Conservation (phyloP, 2,888 invertebrate genomes). For the Mythimna impura region DNA sequence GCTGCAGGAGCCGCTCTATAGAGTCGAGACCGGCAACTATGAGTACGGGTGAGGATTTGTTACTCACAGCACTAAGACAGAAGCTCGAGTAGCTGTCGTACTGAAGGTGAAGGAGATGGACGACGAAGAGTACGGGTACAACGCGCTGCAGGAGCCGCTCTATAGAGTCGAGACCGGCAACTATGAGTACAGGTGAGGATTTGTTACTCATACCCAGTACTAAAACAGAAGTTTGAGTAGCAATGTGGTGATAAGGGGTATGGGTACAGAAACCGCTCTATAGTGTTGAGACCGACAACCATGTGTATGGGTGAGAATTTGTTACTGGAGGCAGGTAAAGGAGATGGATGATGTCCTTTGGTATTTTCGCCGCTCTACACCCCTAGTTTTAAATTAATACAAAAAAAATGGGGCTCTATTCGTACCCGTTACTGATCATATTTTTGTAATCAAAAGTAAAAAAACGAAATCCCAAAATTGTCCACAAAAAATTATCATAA, state of each 20-base stretch:
- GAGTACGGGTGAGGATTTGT: conserved; percentile 94
- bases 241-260: conserved; percentile 99
- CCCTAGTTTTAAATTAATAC: too few relatives aligned
- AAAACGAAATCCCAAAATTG: too few relatives aligned
- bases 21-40: conserved; percentile 99
- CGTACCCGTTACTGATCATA: too few relatives aligned
- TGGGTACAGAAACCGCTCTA: conserved; percentile 99
- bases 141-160: conserved; percentile 97
- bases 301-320: conserved; percentile 96
- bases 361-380: conserved; percentile 91
- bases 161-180: conserved; percentile 88
- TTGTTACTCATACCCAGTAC: conserved; percentile 85
- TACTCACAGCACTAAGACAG: too few relatives aligned
- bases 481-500: too few relatives aligned
- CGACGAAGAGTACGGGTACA: conserved; percentile 86
- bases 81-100: too few relatives aligned
- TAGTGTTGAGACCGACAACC: conserved; percentile 99
- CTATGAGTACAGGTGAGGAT: conserved; percentile 79
- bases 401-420: too few relatives aligned
- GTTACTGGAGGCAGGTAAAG: too few relatives aligned
- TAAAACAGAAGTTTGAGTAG: conserved; percentile 96
- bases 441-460: too few relatives aligned
- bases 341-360: too few relatives aligned
- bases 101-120: conserved; percentile 89
- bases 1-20: conserved; percentile 98